Percentiles rank a stretch among this genome's conserved stretches.
These are phyloP conservation scores for Bombus confusus DNA, from an alignment of 1,140 invertebrate species.

Conservation along the genomic window DNA sequence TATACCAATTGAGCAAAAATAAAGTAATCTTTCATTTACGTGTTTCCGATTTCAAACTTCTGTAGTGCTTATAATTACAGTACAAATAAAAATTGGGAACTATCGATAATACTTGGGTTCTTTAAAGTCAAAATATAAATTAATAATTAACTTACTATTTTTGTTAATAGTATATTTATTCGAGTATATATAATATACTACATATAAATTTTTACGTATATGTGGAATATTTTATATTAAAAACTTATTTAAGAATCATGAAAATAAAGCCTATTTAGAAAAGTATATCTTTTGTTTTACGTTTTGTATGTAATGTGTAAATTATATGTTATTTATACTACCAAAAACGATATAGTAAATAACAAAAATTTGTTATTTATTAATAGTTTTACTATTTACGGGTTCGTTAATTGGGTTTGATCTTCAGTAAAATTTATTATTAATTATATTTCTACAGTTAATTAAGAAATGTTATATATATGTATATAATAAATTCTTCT, in stretches of 20 bases:
- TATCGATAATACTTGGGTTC: neutral
- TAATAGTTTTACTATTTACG: neutral
- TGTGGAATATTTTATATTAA: neutral
- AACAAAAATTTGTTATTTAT: neutral
- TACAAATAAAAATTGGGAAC: neutral
- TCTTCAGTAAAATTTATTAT: conserved; percentile 8
- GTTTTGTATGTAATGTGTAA: neutral
- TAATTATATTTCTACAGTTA: neutral
- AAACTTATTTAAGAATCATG: neutral
- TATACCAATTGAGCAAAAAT: no score
- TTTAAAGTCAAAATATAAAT: neutral
- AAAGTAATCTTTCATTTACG: neutral
- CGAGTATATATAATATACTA: neutral
- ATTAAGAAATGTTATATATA: conserved; percentile 16
- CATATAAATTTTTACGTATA: neutral
- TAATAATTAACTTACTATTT: neutral
- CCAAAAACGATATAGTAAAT: neutral
- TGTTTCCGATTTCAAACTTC: neutral
- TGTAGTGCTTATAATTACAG: neutral
- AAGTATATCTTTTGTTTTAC: neutral
- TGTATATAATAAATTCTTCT: conserved; percentile 11
- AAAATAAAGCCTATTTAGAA: neutral
- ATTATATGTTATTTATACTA: neutral
- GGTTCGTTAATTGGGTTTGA: neutral
- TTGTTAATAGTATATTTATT: neutral